Conservation (phyloP, 2,888 invertebrate species). For the Athalia circularis region DNA sequence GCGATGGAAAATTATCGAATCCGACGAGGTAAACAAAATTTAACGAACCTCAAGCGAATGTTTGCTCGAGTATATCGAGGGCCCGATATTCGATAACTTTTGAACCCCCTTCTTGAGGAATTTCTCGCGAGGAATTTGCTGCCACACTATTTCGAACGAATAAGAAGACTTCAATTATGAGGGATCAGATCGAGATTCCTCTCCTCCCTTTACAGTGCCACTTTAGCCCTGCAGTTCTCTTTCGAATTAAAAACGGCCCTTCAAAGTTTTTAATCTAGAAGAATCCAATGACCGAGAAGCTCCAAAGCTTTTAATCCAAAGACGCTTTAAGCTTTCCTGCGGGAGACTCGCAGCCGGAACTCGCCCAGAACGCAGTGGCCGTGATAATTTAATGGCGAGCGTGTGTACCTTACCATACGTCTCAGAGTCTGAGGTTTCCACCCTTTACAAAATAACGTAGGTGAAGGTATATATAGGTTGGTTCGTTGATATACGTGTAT, state of each 20-base stretch:
- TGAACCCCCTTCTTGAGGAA: slow-evolving; percentile 24
- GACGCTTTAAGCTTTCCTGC: slow-evolving; percentile 52
- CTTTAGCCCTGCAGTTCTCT: slow-evolving; percentile 12
- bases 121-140: slow-evolving; percentile 20
- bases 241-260: slow-evolving; percentile 42
- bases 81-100: slow-evolving; percentile 34
- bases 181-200: slow-evolving; percentile 35
- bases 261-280: slow-evolving; percentile 57
- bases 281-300: slow-evolving; percentile 57
- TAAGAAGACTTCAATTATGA: slow-evolving; percentile 36
- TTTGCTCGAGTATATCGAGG: slow-evolving; percentile 35
- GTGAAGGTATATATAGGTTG: not conserved
- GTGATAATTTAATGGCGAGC: slow-evolving; percentile 60
- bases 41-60: slow-evolving; percentile 33
- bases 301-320: slow-evolving; percentile 61
- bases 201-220: slow-evolving; percentile 45
- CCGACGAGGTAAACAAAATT: slow-evolving; percentile 21
- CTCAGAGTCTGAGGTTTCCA: slow-evolving; percentile 30
- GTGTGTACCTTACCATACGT: slow-evolving; percentile 33
- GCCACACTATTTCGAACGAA: slow-evolving; percentile 12
- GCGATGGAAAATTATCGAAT: slow-evolving; percentile 14
- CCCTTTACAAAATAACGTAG: not conserved
- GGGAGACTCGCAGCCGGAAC: slow-evolving; percentile 40
- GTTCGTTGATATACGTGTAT: not conserved
- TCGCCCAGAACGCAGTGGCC: slow-evolving; percentile 54